Evolutionary conservation across 2,797 vertebrate species (phyloP).

Genomic region (Myiothlypis chrysogaster): DNA sequence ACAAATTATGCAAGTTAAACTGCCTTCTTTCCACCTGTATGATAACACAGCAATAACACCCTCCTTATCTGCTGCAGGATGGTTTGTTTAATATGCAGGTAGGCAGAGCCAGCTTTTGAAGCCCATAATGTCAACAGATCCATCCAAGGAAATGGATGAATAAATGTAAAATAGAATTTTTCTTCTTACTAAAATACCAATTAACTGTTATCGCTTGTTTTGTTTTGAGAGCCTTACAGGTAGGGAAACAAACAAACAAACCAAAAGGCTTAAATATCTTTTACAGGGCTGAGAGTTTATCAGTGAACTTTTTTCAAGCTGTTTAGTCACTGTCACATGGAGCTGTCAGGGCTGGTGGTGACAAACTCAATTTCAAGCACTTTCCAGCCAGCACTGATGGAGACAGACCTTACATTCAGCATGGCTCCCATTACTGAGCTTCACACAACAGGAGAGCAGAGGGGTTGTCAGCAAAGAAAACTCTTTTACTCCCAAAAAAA

Average conservation of each 20-base stretch:
- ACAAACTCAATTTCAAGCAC: neutral
- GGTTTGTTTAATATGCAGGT: neutral
- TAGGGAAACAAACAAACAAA: neutral
- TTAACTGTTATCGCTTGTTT: neutral
- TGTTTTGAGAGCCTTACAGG: neutral
- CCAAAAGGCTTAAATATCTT: neutral
- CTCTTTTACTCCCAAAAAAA: neutral
- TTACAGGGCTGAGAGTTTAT: neutral
- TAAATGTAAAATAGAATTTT: neutral
- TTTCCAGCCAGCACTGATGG: neutral
- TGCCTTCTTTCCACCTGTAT: fast-evolving
- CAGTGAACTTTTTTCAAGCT: neutral
- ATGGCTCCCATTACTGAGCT: neutral
- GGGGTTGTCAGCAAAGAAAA: neutral
- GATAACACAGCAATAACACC: neutral
- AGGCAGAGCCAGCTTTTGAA: neutral
- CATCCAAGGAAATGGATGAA: neutral
- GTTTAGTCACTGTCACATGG: neutral
- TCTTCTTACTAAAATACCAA: neutral
- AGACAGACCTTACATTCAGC: neutral
- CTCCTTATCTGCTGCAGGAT: neutral
- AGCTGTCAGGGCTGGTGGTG: neutral
- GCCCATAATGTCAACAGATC: neutral
- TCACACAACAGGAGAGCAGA: neutral
- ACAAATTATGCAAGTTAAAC: neutral